Base-by-base conservation (phyloP, 2,797 vertebrate species). In the Anniella stebbinsi region DNA sequence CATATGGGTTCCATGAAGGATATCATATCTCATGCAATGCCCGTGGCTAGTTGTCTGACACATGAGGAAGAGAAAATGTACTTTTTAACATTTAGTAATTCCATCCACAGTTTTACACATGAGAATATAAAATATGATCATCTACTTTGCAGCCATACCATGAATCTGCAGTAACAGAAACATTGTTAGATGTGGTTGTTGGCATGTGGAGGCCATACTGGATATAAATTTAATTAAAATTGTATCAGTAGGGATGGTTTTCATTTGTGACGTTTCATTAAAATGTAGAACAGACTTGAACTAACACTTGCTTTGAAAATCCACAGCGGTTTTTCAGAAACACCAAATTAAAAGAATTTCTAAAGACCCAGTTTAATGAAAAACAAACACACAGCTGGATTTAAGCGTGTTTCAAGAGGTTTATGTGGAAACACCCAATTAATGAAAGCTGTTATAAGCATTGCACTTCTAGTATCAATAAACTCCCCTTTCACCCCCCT, bases 381-480 rank as follows among this genome's bases (percentile, higher is more conserved):
- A 96, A 95, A 82, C 93, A 92, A 95, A 94, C 92, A 70, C 41
- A 86, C 80, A 81, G 78, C 38, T 93, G 85, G 95, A 95, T 92
- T 90, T 89, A 82, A 93, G 88, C 51, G 84, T 87, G 90, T 93
- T 91, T 80, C 63, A 89, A 87, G 36, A 3, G 67, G 92, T 78
- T 48, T 3, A 91, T 87, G 83, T 28, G 75, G 86, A 92, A 93
- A 89, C 38, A 70, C n/a, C 15, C 17, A 86, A 75, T 63, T 69
- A 91, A 83, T 41, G 63, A 91, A 95, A 91, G 80, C 2, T 83
- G 83, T 67, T 0, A 0, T 76, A 87, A 90, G 69, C 70, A 87
- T n/a, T 89, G 85, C 54, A 33, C 9, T 45, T 72, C 82, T 45
- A 45, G 13, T 69, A 36, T 57, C 81, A 91, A 76, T 82, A 17